A percentile compares a stretch with the other conserved stretches of the same genome.
Evolutionary conservation across 2,113 vertebrate species (phyloP).

Genomic region (Peromyscus maniculatus): DNA sequence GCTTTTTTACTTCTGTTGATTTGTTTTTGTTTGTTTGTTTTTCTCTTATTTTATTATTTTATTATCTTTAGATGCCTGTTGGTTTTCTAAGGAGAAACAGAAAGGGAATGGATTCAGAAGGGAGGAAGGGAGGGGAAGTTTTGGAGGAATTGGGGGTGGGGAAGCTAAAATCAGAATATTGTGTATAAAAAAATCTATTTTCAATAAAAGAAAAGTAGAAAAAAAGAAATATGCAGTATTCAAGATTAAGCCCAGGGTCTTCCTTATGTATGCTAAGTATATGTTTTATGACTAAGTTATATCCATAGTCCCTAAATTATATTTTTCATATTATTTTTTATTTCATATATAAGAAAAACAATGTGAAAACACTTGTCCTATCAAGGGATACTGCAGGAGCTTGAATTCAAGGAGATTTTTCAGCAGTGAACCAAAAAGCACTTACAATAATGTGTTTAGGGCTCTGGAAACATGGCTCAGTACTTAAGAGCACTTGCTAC

Average conservation of each 20-base stretch:
- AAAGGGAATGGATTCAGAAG: background rate
- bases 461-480: background rate
- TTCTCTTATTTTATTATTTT: background rate
- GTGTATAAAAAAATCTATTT: background rate
- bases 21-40: background rate
- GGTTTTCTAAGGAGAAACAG: background rate
- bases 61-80: background rate
- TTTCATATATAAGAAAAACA: background rate
- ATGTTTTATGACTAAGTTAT: background rate
- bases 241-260: background rate
- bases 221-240: background rate
- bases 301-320: background rate
- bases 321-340: background rate
- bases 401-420: background rate
- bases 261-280: background rate
- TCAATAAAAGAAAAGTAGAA: background rate
- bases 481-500: background rate
- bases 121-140: too few relatives aligned
- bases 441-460: background rate
- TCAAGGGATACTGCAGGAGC: background rate
- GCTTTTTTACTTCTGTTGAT: background rate
- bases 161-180: background rate
- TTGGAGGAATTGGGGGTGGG: background rate
- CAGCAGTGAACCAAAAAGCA: background rate
- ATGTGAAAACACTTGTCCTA: background rate